A percentile compares a stretch with the other conserved stretches of the same genome.
phyloP scores from a whole-genome alignment of 2,888 invertebrate species.

The Ophion slaviceki region DNA sequence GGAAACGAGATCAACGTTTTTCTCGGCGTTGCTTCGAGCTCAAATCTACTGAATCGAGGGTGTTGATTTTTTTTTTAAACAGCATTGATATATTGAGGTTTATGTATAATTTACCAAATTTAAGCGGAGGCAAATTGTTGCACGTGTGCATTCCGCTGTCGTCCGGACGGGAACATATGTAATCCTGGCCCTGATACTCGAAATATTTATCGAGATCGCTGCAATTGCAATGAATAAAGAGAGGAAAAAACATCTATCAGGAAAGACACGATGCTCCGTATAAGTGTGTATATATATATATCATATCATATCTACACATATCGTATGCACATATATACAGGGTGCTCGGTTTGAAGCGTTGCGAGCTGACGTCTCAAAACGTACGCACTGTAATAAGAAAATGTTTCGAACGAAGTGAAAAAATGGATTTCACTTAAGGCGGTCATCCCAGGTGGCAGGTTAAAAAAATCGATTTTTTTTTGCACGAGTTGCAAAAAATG shows the following conservation, averaged over 20 bases:
- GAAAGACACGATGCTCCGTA: constrained; percentile 19
- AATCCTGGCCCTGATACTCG: constrained; percentile 96
- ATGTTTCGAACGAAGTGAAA: not conserved
- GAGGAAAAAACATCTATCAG: constrained; percentile 54
- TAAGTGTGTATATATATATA: constrained; percentile 7
- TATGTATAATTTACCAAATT: constrained; percentile 77
- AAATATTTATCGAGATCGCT: constrained; percentile 91
- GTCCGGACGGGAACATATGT: constrained; percentile 97
- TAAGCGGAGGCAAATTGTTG: constrained; percentile 90
- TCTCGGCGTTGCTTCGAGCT: not conserved
- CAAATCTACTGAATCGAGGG: not conserved
- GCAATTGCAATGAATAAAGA: constrained; percentile 77
- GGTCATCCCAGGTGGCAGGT: too few species aligned
- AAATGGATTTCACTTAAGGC: too few species aligned
- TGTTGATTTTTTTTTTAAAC: not conserved
- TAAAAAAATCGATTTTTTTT: too few species aligned
- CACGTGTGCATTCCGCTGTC: constrained; percentile 98
- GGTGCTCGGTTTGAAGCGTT: not conserved
- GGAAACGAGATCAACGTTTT: constrained; percentile 19
- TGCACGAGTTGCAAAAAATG: too few species aligned
- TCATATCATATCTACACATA: not conserved
- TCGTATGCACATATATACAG: not conserved
- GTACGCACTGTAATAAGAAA: not conserved
- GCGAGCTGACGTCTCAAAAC: not conserved
- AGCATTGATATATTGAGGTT: not conserved